Conservation (phyloP, 2,797 vertebrate species). For the Catharus ustulatus region DNA sequence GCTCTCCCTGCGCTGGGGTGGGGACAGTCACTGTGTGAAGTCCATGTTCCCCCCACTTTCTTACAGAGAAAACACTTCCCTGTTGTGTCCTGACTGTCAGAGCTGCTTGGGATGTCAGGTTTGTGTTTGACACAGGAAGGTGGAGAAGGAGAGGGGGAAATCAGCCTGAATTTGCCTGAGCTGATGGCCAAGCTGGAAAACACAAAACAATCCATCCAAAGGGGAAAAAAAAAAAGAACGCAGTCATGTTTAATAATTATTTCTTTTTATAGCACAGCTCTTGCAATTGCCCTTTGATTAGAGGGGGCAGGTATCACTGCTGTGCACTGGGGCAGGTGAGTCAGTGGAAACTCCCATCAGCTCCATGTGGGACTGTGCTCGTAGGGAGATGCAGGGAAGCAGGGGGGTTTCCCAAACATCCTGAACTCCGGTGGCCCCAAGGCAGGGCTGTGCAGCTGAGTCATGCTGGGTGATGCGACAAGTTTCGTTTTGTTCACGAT, state of each 20-base stretch:
- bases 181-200: neutral
- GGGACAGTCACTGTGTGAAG: neutral
- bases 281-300: neutral
- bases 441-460: conserved; percentile 1
- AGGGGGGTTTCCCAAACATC: neutral
- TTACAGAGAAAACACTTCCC: neutral
- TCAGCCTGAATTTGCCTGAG: neutral
- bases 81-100: neutral
- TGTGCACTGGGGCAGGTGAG: neutral
- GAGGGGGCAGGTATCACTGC: neutral
- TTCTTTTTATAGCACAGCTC: neutral
- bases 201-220: neutral
- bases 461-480: neutral
- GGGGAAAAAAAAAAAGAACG: accelerated
- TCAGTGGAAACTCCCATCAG: neutral
- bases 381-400: neutral
- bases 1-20: accelerated
- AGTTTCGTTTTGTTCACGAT: neutral
- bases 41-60: neutral
- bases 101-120: neutral
- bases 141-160: neutral
- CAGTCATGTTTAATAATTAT: neutral
- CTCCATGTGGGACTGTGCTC: accelerated
- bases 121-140: neutral
- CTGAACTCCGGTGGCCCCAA: neutral